Percentiles rank a stretch among this genome's conserved stretches.
Conservation (phyloP, 2,113 vertebrate genomes). For the Anguilla japonica region DNA sequence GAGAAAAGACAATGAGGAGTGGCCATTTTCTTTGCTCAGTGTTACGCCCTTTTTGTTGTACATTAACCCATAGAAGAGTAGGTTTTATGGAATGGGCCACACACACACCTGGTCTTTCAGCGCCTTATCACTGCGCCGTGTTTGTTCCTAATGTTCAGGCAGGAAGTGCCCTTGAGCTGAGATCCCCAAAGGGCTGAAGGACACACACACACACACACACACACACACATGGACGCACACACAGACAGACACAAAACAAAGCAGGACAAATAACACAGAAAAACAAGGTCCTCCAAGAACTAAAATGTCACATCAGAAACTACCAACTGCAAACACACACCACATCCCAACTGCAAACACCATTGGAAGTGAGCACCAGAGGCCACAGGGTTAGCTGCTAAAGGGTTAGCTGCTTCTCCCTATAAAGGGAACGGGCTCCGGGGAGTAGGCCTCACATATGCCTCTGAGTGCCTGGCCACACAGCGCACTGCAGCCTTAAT, state of each 20-base stretch:
- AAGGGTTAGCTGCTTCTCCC: constrained; percentile 57
- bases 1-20: neutral
- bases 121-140: neutral
- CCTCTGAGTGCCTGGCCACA: constrained; percentile 43
- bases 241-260: neutral
- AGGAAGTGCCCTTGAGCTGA: constrained; percentile 24
- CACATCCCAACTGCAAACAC: constrained; percentile 26
- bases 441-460: constrained; percentile 38
- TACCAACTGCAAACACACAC: constrained; percentile 17
- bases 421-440: constrained; percentile 46
- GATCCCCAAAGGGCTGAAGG: constrained; percentile 12
- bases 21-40: neutral
- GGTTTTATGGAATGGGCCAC: neutral
- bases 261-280: constrained; percentile 18
- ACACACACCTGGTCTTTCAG: neutral
- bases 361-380: neutral
- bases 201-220: constrained; percentile 25
- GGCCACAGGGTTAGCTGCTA: no score
- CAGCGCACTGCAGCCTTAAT: constrained; percentile 57
- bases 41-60: no score
- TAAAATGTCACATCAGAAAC: neutral
- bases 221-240: constrained; percentile 11
- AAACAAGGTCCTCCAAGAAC: neutral
- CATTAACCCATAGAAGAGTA: no score
- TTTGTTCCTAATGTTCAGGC: neutral